Evolutionary conservation across 2,113 vertebrate species (phyloP), one percentile per base, ranked within the genome.

Genomic region (Accipiter cooperii): DNA sequence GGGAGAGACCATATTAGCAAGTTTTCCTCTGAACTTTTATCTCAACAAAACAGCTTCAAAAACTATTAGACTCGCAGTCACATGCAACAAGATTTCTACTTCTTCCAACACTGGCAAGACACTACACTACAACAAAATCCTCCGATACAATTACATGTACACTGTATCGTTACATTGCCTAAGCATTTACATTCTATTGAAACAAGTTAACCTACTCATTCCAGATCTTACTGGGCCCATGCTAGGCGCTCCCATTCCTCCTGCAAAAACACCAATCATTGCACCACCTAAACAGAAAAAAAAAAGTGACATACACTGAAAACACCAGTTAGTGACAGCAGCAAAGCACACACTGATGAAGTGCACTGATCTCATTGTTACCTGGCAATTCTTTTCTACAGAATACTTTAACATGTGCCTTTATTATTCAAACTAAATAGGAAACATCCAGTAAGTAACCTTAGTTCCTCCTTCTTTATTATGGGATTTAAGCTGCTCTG

Each of bases 211-310:
- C 98, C 97, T 99, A 99, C 99, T 99, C 99, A 99, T 98, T 98
- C 98, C 99, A 98, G 98, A 98, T 96, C 99, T 99, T 98, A 99
- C 95, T 96, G 99, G 98, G 80, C 99, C 99, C 98, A 99, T 99
- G 98, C 98, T 98, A 98, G 99, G 98, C 78, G 98, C 98, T 97
- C 98, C 98, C 99, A 99, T 99, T 98, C 98, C 98, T 98, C 99
- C 99, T 97, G 98, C 98, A 98, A 98, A 99, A 96, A 99, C 98
- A 98, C 98, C 99, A 97, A 98, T 97, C 98, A 99, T 98, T 98
- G 98, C 98, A 98, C 98, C 98, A 97, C 98, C 98, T 99, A 98
- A 97, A 97, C 97, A 98, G 88, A 96, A 97, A 97, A 92, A 92
- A 92, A 94, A 93, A 15, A 89, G 78, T 96, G 83, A 96, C 87